Evolutionary conservation across 2,797 vertebrate species (phyloP).

Genomic region (Botia kubotai): DNA sequence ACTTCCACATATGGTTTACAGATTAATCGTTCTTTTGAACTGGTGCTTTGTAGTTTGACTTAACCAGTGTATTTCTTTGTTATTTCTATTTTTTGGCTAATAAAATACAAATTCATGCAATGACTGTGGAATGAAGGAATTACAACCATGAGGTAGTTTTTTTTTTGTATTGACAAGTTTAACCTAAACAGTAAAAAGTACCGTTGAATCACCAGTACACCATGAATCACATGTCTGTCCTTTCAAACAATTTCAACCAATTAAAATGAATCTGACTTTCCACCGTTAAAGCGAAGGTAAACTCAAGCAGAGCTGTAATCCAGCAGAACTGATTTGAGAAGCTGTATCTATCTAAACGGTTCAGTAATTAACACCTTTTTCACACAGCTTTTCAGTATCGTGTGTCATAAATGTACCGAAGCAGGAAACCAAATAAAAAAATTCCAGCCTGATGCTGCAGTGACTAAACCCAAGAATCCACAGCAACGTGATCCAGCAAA

Average conservation of each 20-base stretch:
- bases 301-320: neutral
- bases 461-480: slow-evolving; percentile 5
- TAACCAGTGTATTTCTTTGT: no score
- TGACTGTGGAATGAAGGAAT: no score
- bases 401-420: neutral
- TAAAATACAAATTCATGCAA: no score
- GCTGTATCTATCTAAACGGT: neutral
- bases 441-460: neutral
- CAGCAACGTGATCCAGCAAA: neutral
- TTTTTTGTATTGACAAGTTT: no score
- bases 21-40: neutral
- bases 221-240: neutral
- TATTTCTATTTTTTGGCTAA: no score
- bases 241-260: neutral
- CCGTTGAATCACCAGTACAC: no score
- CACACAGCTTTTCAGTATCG: neutral
- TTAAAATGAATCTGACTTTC: neutral
- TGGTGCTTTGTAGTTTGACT: no score
- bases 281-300: neutral
- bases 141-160: no score
- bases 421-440: neutral
- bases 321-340: neutral
- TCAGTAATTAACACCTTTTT: neutral
- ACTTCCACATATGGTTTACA: neutral
- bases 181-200: no score